Conservation (phyloP, 2,113 vertebrate genomes). For the Tragelaphus strepsiceros region DNA sequence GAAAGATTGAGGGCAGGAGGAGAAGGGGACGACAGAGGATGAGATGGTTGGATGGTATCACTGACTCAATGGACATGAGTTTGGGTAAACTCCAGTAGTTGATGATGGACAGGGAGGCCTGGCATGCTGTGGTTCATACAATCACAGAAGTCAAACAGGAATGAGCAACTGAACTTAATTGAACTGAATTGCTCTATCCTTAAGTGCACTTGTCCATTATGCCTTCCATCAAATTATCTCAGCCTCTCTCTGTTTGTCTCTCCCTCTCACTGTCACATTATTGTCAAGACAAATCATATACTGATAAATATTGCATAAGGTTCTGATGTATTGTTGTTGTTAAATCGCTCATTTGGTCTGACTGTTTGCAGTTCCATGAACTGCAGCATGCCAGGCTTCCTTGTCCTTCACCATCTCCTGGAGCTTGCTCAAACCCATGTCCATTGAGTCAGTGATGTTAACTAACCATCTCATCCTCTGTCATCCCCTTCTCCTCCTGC, state of each 20-base stretch:
- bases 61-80: not conserved
- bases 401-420: not conserved
- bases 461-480: not conserved
- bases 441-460: not conserved
- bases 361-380: not conserved
- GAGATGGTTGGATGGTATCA: not conserved
- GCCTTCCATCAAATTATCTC: not conserved
- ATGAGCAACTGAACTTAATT: too few species aligned
- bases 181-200: not conserved
- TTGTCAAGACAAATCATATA: not conserved
- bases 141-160: not conserved
- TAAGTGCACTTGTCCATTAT: not conserved
- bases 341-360: not conserved
- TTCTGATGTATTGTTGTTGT: not conserved
- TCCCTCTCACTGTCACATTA: not conserved
- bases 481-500: not conserved
- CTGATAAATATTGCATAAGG: not conserved
- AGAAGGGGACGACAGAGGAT: not conserved
- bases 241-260: not conserved
- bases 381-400: not conserved
- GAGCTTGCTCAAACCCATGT: not conserved
- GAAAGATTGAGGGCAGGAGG: not conserved
- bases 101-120: not conserved
- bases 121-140: not conserved
- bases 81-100: fast-evolving